phyloP scores from a whole-genome alignment of 2,797 vertebrate genomes.

The Natrix natrix region DNA sequence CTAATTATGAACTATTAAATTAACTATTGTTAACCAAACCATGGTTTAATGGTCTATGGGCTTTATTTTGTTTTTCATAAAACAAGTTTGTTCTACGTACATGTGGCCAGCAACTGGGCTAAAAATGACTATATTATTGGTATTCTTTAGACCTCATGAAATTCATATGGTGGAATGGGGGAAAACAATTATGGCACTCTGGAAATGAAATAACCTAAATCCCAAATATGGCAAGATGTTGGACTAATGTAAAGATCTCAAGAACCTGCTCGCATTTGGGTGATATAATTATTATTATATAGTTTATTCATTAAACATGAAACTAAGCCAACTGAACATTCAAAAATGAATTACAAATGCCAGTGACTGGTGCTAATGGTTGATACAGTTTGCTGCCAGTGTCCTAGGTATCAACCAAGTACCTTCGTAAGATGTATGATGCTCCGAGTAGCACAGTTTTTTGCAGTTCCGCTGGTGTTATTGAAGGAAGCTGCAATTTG shows the following conservation, averaged over 20 bases:
- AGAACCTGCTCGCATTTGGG: not conserved
- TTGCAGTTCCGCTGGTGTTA: too few species aligned
- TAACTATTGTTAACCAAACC: not conserved
- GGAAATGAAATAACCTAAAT: not conserved
- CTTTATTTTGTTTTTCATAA: not conserved
- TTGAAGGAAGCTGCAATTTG: too few species aligned
- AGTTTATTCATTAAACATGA: too few species aligned
- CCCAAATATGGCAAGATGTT: not conserved
- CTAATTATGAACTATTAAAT: not conserved
- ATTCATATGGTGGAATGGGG: not conserved
- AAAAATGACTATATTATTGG: not conserved
- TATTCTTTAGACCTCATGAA: not conserved
- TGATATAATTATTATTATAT: too few species aligned
- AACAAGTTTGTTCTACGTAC: not conserved
- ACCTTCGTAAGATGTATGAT: too few species aligned
- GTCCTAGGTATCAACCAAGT: too few species aligned
- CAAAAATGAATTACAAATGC: too few species aligned
- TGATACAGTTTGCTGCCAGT: too few species aligned
- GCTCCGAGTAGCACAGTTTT: too few species aligned
- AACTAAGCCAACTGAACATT: too few species aligned
- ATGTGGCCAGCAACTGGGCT: not conserved
- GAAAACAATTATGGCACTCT: not conserved
- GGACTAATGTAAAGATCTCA: not conserved
- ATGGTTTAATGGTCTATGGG: not conserved
- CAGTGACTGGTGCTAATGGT: too few species aligned